phyloP scores from a whole-genome alignment of 2,888 invertebrate species.

The Cyclophora punctaria region DNA sequence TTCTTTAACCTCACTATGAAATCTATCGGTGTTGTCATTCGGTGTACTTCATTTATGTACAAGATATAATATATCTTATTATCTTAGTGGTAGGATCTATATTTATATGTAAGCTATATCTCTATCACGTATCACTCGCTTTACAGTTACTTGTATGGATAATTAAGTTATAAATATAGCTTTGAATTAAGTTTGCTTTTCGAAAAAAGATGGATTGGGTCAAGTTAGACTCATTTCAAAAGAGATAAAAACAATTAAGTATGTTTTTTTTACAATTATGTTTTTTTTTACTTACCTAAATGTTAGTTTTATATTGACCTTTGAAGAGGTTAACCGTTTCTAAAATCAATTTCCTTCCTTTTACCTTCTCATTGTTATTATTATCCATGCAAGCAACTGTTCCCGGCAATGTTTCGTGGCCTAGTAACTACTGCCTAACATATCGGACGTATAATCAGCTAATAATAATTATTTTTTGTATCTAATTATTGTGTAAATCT shows the following conservation, averaged over 20 bases:
- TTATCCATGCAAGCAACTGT: slow-evolving; percentile 23
- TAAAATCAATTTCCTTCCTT: not conserved
- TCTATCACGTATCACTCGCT: slow-evolving; percentile 29
- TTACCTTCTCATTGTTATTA: not conserved
- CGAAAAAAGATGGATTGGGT: no score
- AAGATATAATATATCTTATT: slow-evolving; percentile 17
- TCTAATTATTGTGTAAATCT: slow-evolving; percentile 39
- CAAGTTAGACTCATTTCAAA: not conserved
- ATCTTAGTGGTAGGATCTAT: slow-evolving; percentile 11
- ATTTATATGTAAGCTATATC: slow-evolving; percentile 8
- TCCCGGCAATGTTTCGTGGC: slow-evolving; percentile 44
- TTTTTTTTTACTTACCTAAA: no score
- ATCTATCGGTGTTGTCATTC: slow-evolving; percentile 18
- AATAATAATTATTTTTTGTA: slow-evolving; percentile 49
- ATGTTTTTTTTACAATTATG: no score
- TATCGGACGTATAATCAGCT: slow-evolving; percentile 63
- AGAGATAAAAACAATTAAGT: slow-evolving; percentile 1
- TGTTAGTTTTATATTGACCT: no score
- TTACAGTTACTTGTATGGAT: slow-evolving; percentile 27
- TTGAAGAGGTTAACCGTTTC: no score
- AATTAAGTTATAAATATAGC: not conserved
- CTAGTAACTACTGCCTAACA: slow-evolving; percentile 64
- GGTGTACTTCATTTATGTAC: slow-evolving; percentile 18
- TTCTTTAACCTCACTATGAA: slow-evolving; percentile 17
- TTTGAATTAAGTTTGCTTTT: no score